A percentile compares a stretch with the other conserved stretches of the same genome.
phyloP scores from a whole-genome alignment of 2,113 vertebrate species.

The Nannobrachium achirus region DNA sequence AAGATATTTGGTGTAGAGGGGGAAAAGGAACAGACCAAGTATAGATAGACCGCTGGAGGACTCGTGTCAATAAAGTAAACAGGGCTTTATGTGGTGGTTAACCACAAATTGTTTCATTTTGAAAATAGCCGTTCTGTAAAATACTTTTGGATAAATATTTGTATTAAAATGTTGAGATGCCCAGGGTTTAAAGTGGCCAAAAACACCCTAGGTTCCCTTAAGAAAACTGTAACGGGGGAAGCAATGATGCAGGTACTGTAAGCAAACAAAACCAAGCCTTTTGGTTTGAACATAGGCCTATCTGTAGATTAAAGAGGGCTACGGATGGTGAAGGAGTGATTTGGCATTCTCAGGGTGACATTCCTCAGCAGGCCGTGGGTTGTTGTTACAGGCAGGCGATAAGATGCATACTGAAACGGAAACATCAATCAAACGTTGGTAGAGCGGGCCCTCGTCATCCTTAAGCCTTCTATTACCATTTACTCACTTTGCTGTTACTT shows the following conservation, averaged over 20 bases:
- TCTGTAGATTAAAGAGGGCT: constrained; percentile 4
- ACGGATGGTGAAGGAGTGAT: not conserved
- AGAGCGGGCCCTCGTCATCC: constrained; percentile 14
- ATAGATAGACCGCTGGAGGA: no score
- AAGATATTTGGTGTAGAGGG: no score
- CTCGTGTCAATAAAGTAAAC: no score
- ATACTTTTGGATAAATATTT: constrained; percentile 9
- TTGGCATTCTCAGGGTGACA: constrained; percentile 7
- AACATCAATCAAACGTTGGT: constrained; percentile 23
- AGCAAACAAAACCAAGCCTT: constrained; percentile 28
- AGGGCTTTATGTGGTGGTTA: no score
- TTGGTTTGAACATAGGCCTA: constrained; percentile 13
- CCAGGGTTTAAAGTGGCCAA: no score
- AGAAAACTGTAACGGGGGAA: no score
- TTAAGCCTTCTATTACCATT: constrained; percentile 1
- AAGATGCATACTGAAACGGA: not conserved
- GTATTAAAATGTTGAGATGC: constrained; percentile 16
- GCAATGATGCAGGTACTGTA: no score
- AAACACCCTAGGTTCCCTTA: no score
- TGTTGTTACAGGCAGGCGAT: not conserved
- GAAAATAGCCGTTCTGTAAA: constrained; percentile 33
- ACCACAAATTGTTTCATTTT: no score
- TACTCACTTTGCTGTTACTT: constrained; percentile 25
- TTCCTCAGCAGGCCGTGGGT: constrained; percentile 6
- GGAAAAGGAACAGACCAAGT: no score